Evolutionary conservation across 2,888 invertebrate species (phyloP).

Genomic region (Hypena proboscidalis): DNA sequence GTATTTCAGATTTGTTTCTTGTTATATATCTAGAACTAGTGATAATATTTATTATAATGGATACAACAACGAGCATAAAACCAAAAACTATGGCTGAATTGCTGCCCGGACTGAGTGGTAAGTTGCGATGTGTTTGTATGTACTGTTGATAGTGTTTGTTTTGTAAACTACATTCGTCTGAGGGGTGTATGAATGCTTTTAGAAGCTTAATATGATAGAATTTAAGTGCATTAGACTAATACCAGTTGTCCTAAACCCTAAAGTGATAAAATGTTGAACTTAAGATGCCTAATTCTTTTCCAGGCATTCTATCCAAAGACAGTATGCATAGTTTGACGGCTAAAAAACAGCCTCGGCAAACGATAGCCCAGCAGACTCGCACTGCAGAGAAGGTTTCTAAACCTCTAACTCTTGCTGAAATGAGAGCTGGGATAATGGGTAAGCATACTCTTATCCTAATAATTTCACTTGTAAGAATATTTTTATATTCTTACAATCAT

Average conservation of each 20-base stretch:
- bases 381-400: slow-evolving; percentile 59
- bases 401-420: slow-evolving; percentile 69
- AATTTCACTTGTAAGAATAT: too few species aligned
- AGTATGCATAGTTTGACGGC: slow-evolving; percentile 54
- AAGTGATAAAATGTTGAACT: background rate
- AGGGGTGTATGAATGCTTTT: too few species aligned
- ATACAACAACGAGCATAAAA: slow-evolving; percentile 51
- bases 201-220: too few species aligned
- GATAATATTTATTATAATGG: slow-evolving; percentile 46
- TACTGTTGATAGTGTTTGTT: too few species aligned
- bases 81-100: slow-evolving; percentile 69
- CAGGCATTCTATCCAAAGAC: slow-evolving; percentile 65
- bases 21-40: slow-evolving; percentile 11
- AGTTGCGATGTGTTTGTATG: slow-evolving; percentile 26
- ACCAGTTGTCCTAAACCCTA: background rate
- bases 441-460: slow-evolving; percentile 20
- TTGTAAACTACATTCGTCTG: too few species aligned
- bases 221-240: too few species aligned
- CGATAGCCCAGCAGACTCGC: slow-evolving; percentile 46
- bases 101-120: slow-evolving; percentile 64
- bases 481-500: too few species aligned
- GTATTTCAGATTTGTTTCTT: slow-evolving; percentile 21
- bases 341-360: slow-evolving; percentile 58
- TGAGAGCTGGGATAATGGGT: slow-evolving; percentile 62
- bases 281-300: background rate